These are phyloP conservation scores for Gnatocerus cornutus DNA, from an alignment of 2,888 invertebrate species.

Conservation along the genomic window DNA sequence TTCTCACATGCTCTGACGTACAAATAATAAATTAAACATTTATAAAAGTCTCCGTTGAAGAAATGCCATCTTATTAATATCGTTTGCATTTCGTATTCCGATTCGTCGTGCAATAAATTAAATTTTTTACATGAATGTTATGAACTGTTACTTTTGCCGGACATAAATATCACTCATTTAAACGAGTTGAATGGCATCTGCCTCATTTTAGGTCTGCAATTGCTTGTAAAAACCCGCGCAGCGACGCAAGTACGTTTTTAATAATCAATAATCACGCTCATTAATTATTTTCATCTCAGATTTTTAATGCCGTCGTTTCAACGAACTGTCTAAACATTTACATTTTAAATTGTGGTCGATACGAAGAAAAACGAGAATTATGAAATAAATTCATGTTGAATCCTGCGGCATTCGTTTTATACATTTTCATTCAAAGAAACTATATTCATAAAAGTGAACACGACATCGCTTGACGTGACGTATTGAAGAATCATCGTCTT, in stretches of 20 bases:
- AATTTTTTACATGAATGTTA: slow-evolving; percentile 35
- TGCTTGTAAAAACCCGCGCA: slow-evolving; percentile 35
- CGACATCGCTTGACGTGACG: slow-evolving; percentile 25
- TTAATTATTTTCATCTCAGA: slow-evolving; percentile 45
- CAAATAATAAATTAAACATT: slow-evolving; percentile 4
- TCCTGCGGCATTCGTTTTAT: slow-evolving; percentile 41
- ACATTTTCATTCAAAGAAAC: slow-evolving; percentile 47
- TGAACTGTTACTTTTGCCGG: slow-evolving; percentile 43
- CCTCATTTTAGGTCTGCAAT: slow-evolving; percentile 37
- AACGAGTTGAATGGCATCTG: slow-evolving; percentile 49
- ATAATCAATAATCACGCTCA: slow-evolving; percentile 45
- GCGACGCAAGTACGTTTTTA: slow-evolving; percentile 41
- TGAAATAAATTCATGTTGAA: slow-evolving; percentile 25
- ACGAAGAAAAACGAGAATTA: slow-evolving; percentile 19
- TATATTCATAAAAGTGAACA: slow-evolving; percentile 43
- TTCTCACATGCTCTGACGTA: not conserved
- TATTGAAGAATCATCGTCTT: slow-evolving; percentile 32
- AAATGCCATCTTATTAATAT: slow-evolving; percentile 9
- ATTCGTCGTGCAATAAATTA: slow-evolving; percentile 34
- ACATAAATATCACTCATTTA: slow-evolving; percentile 47
- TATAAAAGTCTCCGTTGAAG: not conserved
- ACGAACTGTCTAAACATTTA: slow-evolving; percentile 25
- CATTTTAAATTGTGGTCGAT: slow-evolving; percentile 34
- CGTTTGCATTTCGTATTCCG: slow-evolving; percentile 32
- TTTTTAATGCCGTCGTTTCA: slow-evolving; percentile 28